Base-by-base conservation (phyloP, 1,140 invertebrate species). In the Trachymyrmex septentrionalis region DNA sequence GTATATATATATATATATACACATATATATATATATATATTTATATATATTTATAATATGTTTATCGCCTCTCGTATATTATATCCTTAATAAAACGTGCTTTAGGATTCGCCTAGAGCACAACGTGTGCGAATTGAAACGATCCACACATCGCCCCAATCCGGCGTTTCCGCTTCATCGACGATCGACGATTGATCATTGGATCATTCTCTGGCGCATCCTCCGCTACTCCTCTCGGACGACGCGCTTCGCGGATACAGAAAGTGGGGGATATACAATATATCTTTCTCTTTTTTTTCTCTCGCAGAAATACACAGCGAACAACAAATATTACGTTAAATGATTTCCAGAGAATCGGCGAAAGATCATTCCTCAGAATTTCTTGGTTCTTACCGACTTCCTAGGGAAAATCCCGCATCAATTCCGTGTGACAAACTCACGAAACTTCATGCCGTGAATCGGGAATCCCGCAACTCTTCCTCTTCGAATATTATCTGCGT, bases 41-140 rank as follows among this genome's bases (percentile, higher is more conserved):
- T 3, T 30, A 48, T 78, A 50, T 64, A 64, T 50, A 78, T 78
- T 27, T 78, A 34, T 66, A 53, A 48, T 84, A 6, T 84, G 27
- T 84, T 38, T 80, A 80, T 69, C 48, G 44, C 30, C n/a, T 80
- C 63, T 80, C 48, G 19, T 82, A 30, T 48, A 71, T 81, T 71
- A 67, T 77, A 77, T 69, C 34, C 57, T 48, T 82, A 82, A 73
- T 34, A 55, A 82, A 73, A 73, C 27, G 38, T 67, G 50, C 38
- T 34, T 44, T 61, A 82, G 24, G 67, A 61, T 38, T 82, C 55
- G 67, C 80, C 24, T 61, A 50, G 57, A 84, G 69, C 69, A 50
- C 63, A 34, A 34, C 38, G 38, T 84, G 80, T 61, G 80, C 80
- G 80, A 73, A 63, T 75, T 73, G 69, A 84, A 61, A 61, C 38